Evolutionary conservation across 2,888 invertebrate species (phyloP), one percentile per base, ranked within the genome.

Genomic region (Epistrophe eligans): DNA sequence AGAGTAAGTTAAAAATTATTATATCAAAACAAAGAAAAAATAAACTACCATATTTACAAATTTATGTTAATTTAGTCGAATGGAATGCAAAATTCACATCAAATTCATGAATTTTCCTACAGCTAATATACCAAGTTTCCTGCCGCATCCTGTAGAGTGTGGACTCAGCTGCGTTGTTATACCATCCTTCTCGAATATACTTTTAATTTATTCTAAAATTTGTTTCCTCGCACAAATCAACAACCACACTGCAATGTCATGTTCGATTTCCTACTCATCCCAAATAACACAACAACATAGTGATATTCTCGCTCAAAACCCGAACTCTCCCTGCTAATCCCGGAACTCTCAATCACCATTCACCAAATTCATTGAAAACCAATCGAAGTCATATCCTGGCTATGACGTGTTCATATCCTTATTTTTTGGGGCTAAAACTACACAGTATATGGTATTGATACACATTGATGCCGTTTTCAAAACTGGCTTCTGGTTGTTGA

Each of bases 361-460:
- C 83, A 67, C 79, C 24, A 70, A 79, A 76, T 79, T 71, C 83
- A 87, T 83, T 83, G 87, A 87, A 87, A 87, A 79, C 87, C 83
- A 87, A 87, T 87, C 87, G 87, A 87, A 87, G 79, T 83, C 87
- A 79, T 79, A 83, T 87, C 87, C 87, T 87, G 87, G 76, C 57
- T 83, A 76, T 83, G 87, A 87, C 87, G 79, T 87, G 83, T 83
- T 79, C 87, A 87, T 87, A 87, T 87, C 83, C 87, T 83, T 76
- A 87, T 79, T 79, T 85, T 57, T 52, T 19, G 57, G 73, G 28
- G 55, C 55, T 84, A 48, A 52, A 77, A 71, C 77, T 76, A 82
- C 40, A 67, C n/a, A 19, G 9, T 24, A 8, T 24, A 24, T 3
- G 3, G 24, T 24, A 24, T 3, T 2, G 24, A n/a, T 24, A 24